phyloP scores from a whole-genome alignment of 2,113 vertebrate species.

The Hipposideros armiger region DNA sequence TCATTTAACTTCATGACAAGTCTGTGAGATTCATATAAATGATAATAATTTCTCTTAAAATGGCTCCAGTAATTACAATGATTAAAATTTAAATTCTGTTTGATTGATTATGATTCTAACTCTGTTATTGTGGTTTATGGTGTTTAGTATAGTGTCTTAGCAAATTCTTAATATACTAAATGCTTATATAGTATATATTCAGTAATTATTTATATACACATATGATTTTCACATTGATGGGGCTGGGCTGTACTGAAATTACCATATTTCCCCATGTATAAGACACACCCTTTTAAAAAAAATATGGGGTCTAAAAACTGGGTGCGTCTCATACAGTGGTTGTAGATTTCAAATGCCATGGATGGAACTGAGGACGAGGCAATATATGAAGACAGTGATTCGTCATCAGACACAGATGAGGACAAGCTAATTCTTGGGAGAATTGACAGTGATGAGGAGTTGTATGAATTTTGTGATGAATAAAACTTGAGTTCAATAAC shows the following conservation, averaged over 20 bases:
- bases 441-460: too few species aligned
- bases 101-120: conserved; percentile 25
- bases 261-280: too few species aligned
- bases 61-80: conserved; percentile 27
- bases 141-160: not conserved
- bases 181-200: not conserved
- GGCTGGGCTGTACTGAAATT: not conserved
- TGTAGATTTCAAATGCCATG: too few species aligned
- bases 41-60: not conserved
- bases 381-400: too few species aligned
- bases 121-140: not conserved
- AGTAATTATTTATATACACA: not conserved
- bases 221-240: not conserved
- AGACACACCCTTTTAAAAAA: too few species aligned
- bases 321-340: too few species aligned
- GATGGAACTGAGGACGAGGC: too few species aligned
- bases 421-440: too few species aligned
- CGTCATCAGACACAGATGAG: too few species aligned
- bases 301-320: too few species aligned
- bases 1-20: conserved; percentile 43
- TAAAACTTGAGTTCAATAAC: too few species aligned
- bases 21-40: conserved; percentile 28
- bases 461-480: too few species aligned
- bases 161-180: not conserved
- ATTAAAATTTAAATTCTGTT: conserved; percentile 45